Conservation (phyloP, 2,888 invertebrate genomes). For the Exocentrus adspersus region DNA sequence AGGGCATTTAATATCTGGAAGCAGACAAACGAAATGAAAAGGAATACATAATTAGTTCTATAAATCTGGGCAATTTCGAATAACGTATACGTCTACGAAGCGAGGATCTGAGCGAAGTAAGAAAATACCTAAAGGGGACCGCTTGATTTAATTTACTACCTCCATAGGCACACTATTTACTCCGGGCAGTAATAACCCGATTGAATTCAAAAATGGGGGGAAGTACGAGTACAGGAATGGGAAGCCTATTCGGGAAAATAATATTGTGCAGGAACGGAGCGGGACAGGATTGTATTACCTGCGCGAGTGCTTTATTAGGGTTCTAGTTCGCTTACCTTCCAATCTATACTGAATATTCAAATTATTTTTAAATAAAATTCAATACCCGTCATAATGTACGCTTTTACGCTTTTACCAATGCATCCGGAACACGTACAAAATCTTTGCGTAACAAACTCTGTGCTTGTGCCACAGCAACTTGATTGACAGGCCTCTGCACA, state of each 20-base stretch:
- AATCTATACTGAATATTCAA: slow-evolving; percentile 18
- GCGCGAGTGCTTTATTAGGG: slow-evolving; percentile 11
- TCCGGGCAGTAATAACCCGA: slow-evolving; percentile 26
- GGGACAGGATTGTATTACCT: slow-evolving; percentile 17
- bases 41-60: slow-evolving; percentile 1
- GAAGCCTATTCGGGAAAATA: slow-evolving; percentile 26
- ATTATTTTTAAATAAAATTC: background rate
- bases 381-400: background rate
- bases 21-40: slow-evolving; percentile 1
- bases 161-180: slow-evolving; percentile 19
- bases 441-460: background rate
- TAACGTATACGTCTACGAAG: background rate
- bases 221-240: slow-evolving; percentile 21
- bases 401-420: background rate
- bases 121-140: background rate
- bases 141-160: slow-evolving; percentile 19
- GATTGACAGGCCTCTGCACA: background rate
- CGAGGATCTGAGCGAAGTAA: background rate
- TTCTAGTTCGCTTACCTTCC: slow-evolving; percentile 2
- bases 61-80: background rate
- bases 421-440: background rate
- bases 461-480: background rate
- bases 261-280: slow-evolving; percentile 22
- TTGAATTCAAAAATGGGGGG: slow-evolving; percentile 24
- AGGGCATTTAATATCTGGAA: background rate